These are phyloP conservation scores for Phoeniculus purpureus DNA, from an alignment of 2,797 vertebrate species.

Conservation along the genomic window DNA sequence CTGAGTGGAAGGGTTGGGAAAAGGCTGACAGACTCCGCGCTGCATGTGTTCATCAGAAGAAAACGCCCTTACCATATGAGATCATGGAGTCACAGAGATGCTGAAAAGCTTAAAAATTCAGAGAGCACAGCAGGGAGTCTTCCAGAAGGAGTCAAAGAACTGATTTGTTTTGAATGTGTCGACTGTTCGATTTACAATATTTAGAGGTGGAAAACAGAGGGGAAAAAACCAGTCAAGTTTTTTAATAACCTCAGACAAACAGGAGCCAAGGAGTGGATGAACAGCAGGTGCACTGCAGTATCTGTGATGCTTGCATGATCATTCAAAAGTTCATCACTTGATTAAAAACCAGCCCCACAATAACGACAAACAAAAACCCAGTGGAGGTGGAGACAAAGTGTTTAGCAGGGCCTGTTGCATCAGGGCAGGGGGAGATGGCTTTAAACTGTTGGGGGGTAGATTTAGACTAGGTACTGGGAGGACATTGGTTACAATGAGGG, in stretches of 20 bases:
- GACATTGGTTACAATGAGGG: no score
- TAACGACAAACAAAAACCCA: not conserved
- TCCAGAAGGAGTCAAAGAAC: constrained; percentile 53
- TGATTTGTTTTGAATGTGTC: constrained; percentile 27
- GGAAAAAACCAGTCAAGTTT: not conserved
- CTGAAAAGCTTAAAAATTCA: constrained; percentile 69
- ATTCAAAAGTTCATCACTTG: not conserved
- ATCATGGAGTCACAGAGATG: not conserved
- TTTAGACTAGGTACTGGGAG: no score
- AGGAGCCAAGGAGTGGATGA: not conserved
- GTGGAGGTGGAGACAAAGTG: not conserved
- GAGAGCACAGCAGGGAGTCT: constrained; percentile 42
- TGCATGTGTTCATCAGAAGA: constrained; percentile 8
- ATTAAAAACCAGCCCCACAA: not conserved
- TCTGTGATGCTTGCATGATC: not conserved
- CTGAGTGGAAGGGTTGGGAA: not conserved
- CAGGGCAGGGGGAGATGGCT: no score
- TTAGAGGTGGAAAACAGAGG: constrained; percentile 57
- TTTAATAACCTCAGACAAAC: not conserved
- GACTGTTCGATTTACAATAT: constrained; percentile 51
- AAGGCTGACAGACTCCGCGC: constrained; percentile 3
- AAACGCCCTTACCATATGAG: constrained; percentile 27
- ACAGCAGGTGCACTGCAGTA: not conserved
- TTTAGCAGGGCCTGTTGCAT: no score
- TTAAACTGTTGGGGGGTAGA: no score